Evolutionary conservation across 2,888 invertebrate species (phyloP).

Genomic region (Tachystola acroxantha): DNA sequence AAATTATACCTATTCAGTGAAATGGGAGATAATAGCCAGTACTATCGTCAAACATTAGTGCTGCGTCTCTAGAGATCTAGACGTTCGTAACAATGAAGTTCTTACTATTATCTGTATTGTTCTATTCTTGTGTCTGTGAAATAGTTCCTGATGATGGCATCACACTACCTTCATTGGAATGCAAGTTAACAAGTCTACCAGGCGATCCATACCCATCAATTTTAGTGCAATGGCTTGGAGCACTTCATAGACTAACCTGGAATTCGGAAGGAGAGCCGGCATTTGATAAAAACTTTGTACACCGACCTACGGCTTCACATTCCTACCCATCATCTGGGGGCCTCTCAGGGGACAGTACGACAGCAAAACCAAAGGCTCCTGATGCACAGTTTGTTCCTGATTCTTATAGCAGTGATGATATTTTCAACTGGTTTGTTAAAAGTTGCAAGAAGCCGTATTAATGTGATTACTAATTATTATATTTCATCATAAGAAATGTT

Average conservation of each 20-base stretch:
- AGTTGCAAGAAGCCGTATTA: slow-evolving; percentile 10
- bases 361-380: slow-evolving; percentile 18
- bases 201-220: slow-evolving; percentile 40
- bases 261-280: slow-evolving; percentile 18
- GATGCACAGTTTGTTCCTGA: slow-evolving; percentile 29
- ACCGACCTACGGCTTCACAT: slow-evolving; percentile 17
- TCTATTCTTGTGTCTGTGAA: slow-evolving; percentile 31
- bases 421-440: slow-evolving; percentile 7
- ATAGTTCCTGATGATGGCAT: slow-evolving; percentile 27
- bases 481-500: no score
- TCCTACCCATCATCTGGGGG: slow-evolving; percentile 30
- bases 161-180: slow-evolving; percentile 21
- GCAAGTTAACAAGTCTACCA: slow-evolving; percentile 31
- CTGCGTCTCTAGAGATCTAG: slow-evolving; percentile 17
- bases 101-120: slow-evolving; percentile 24
- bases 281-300: slow-evolving; percentile 20
- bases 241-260: slow-evolving; percentile 32
- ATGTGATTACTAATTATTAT: not conserved
- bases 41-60: slow-evolving; percentile 23
- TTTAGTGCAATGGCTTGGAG: slow-evolving; percentile 33
- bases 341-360: slow-evolving; percentile 26
- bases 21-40: not conserved
- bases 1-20: not conserved
- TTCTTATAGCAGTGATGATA: slow-evolving; percentile 19
- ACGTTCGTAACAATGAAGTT: slow-evolving; percentile 33